Evolutionary conservation across 2,113 vertebrate genomes (phyloP).

Genomic region (crab-eating macaque (Macaca fascicularis)): DNA sequence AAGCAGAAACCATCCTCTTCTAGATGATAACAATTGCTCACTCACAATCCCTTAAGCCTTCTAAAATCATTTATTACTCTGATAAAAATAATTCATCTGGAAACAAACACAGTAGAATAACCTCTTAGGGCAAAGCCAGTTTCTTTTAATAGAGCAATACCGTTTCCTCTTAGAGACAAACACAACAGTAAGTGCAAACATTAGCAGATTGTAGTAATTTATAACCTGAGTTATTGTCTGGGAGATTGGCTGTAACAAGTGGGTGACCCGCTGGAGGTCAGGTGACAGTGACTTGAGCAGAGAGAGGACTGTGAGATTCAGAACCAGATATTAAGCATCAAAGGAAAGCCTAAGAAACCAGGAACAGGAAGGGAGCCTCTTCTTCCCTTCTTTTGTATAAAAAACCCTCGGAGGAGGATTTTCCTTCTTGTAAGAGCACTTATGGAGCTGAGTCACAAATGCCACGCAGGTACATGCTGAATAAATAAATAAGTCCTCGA

Average conservation of each 20-base stretch:
- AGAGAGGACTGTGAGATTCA: background rate
- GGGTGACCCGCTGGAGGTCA: background rate
- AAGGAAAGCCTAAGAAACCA: accelerated
- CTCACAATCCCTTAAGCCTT: background rate
- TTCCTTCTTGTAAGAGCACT: background rate
- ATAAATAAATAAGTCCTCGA: background rate
- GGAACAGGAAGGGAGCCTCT: background rate
- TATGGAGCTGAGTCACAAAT: background rate
- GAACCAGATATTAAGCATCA: background rate
- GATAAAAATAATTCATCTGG: background rate
- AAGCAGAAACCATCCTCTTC: background rate
- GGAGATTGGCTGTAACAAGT: background rate
- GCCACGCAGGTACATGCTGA: background rate
- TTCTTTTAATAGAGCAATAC: background rate
- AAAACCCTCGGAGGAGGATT: background rate
- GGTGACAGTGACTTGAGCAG: background rate
- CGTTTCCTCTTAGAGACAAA: background rate
- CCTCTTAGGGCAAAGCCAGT: background rate
- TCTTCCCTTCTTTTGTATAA: background rate
- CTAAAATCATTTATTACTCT: background rate
- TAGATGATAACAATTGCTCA: background rate
- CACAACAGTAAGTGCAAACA: accelerated
- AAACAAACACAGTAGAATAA: accelerated
- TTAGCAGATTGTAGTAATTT: accelerated
- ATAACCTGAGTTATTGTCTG: no score